These are phyloP conservation scores for Willowsia nigromaculata DNA, from an alignment of 2,888 invertebrate species.

Conservation along the genomic window DNA sequence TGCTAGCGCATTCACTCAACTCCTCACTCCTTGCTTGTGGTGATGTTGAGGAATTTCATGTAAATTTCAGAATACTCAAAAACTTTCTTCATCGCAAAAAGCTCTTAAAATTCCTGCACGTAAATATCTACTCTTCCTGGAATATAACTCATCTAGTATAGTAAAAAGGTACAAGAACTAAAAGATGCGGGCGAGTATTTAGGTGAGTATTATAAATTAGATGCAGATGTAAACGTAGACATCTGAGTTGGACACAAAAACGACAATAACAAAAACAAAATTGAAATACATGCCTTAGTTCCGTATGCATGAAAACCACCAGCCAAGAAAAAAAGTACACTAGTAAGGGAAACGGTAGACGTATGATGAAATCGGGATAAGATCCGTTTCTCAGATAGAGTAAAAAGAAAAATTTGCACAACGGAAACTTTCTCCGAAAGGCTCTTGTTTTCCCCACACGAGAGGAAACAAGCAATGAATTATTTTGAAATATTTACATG, in stretches of 20 bases:
- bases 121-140: constrained; percentile 34
- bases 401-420: constrained; percentile 60
- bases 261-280: constrained; percentile 23
- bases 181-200: constrained; percentile 29
- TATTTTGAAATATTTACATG: constrained; percentile 52
- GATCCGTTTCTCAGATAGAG: constrained; percentile 45
- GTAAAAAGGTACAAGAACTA: neutral
- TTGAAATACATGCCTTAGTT: neutral
- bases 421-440: constrained; percentile 42
- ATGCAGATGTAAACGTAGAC: constrained; percentile 63
- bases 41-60: constrained; percentile 19
- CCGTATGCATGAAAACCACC: neutral
- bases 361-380: constrained; percentile 38
- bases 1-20: neutral
- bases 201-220: constrained; percentile 53
- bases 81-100: constrained; percentile 51
- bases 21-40: neutral
- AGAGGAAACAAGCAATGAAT: constrained; percentile 51
- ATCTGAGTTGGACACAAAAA: constrained; percentile 56
- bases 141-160: neutral
- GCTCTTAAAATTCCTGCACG: constrained; percentile 65
- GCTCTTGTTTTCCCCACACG: constrained; percentile 1
- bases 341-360: neutral
- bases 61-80: neutral
- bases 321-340: neutral